Percentiles rank a stretch among this genome's conserved stretches.
These are phyloP conservation scores for Ametastegia equiseti DNA, from an alignment of 2,888 invertebrate species.

Conservation along the genomic window DNA sequence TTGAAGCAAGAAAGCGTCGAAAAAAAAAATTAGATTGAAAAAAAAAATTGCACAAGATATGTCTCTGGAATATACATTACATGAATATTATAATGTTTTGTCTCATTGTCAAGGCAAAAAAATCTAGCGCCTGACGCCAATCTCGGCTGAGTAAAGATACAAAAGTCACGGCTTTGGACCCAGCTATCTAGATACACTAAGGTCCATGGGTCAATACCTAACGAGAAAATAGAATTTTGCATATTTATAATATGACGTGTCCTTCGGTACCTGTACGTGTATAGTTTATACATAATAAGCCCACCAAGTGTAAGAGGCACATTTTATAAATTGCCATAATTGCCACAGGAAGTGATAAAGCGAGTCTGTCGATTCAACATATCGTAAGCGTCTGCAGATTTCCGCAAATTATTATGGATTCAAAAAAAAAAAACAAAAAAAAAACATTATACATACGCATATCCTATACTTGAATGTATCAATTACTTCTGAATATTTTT, in stretches of 20 bases:
- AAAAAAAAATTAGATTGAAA: background rate
- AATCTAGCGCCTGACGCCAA: background rate
- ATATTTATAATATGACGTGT: constrained; percentile 22
- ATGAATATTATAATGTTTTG: background rate
- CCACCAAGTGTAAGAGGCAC: background rate
- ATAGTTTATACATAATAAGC: background rate
- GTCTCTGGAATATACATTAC: background rate
- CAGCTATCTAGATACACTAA: background rate
- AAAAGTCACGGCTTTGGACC: constrained; percentile 28
- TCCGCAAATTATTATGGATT: too few relatives aligned
- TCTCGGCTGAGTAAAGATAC: background rate
- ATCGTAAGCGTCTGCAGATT: too few relatives aligned
- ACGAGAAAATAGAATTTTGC: constrained; percentile 28
- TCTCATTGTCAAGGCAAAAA: background rate
- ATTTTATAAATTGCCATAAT: background rate
- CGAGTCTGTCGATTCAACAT: too few relatives aligned
- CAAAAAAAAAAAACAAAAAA: too few relatives aligned
- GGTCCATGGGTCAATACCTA: constrained; percentile 42
- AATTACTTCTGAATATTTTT: too few relatives aligned
- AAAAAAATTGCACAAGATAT: background rate
- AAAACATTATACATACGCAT: too few relatives aligned
- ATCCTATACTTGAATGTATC: too few relatives aligned
- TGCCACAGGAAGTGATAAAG: too few relatives aligned
- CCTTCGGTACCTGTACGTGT: constrained; percentile 17
- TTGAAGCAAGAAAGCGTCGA: background rate